These are phyloP conservation scores for Pimephales promelas DNA, from an alignment of 2,113 vertebrate species.

Conservation along the genomic window DNA sequence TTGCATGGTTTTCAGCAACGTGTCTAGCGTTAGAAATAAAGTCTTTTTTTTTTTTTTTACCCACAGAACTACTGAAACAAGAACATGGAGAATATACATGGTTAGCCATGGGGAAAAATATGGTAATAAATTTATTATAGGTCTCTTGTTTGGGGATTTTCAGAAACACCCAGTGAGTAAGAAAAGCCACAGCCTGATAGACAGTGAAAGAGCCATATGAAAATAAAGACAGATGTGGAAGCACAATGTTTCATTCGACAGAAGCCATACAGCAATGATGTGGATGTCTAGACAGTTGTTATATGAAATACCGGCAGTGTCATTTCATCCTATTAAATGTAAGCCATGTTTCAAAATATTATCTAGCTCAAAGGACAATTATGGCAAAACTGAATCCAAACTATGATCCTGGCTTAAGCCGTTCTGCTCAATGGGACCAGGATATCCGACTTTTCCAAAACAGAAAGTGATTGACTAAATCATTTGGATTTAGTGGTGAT, in stretches of 20 bases:
- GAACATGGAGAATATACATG: constrained; percentile 58
- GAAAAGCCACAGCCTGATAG: constrained; percentile 66
- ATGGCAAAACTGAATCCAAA: constrained; percentile 46
- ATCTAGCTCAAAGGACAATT: constrained; percentile 38
- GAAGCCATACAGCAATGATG: constrained; percentile 59
- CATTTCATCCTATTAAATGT: constrained; percentile 61
- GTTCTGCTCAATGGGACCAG: neutral
- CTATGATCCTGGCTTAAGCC: constrained; percentile 16
- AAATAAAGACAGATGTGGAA: constrained; percentile 74
- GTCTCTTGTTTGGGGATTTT: constrained; percentile 61
- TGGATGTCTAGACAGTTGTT: constrained; percentile 65
- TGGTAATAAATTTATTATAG: constrained; percentile 66
- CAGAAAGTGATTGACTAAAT: neutral
- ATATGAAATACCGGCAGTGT: constrained; percentile 58
- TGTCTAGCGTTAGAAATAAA: constrained; percentile 32
- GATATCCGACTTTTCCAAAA: constrained; percentile 12
- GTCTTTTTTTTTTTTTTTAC: constrained; percentile 60
- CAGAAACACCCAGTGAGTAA: constrained; percentile 66
- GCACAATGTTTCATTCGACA: constrained; percentile 65
- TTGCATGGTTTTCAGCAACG: constrained; percentile 30
- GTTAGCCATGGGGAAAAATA: constrained; percentile 66
- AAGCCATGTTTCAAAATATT: constrained; percentile 45
- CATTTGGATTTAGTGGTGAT: neutral
- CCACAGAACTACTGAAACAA: constrained; percentile 56
- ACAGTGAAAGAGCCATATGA: constrained; percentile 67